These are phyloP conservation scores for Leptobrachium ailaonicum DNA, from an alignment of 2,113 vertebrate species.

Conservation along the genomic window DNA sequence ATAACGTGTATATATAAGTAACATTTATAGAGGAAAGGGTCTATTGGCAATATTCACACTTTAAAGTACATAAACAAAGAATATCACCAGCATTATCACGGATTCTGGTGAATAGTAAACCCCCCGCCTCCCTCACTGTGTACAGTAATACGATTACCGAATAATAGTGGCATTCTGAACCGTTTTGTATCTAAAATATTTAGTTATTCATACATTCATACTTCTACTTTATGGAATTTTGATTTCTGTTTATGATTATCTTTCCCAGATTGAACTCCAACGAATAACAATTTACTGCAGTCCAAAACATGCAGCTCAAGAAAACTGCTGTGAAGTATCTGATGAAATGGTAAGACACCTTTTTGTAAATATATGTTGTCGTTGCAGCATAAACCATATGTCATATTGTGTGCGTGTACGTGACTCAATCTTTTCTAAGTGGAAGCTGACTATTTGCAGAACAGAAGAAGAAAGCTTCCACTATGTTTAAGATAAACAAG, in stretches of 20 bases:
- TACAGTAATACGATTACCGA: too few species aligned
- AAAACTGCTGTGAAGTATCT: slow-evolving; percentile 83
- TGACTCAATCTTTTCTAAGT: slow-evolving; percentile 34
- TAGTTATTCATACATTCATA: not conserved
- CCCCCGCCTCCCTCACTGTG: too few species aligned
- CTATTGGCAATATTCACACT: too few species aligned
- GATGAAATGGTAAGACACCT: slow-evolving; percentile 74
- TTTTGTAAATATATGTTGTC: slow-evolving; percentile 48
- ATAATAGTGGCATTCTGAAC: too few species aligned
- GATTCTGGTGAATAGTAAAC: too few species aligned
- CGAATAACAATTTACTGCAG: slow-evolving; percentile 85
- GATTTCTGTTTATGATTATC: slow-evolving; percentile 45
- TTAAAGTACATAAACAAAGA: too few species aligned
- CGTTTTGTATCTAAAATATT: too few species aligned
- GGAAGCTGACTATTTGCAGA: slow-evolving; percentile 30
- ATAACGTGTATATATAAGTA: too few species aligned
- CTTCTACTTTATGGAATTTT: slow-evolving; percentile 25
- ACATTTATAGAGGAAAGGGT: too few species aligned
- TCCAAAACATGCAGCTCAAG: slow-evolving; percentile 74
- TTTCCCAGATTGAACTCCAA: slow-evolving; percentile 86
- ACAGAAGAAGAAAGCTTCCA: not conserved
- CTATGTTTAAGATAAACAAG: slow-evolving; percentile 37
- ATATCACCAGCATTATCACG: too few species aligned
- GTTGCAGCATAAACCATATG: slow-evolving; percentile 44
- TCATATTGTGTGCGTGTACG: slow-evolving; percentile 42